Conservation (phyloP, 2,113 vertebrate genomes). For the Clinocottus analis region DNA sequence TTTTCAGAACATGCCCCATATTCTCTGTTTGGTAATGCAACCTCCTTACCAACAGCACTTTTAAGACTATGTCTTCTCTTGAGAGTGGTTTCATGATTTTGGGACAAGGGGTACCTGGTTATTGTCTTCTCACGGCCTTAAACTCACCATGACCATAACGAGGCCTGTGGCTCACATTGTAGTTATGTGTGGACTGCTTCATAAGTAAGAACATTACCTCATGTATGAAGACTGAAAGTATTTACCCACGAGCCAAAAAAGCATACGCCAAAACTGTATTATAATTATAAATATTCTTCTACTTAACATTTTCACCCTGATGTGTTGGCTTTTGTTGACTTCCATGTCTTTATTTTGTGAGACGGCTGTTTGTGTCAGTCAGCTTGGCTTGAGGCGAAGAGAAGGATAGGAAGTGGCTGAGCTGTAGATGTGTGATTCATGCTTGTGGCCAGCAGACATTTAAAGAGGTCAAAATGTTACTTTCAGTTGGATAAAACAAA, state of each 20-base stretch:
- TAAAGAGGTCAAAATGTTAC: slow-evolving; percentile 27
- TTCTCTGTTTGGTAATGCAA: too few relatives aligned
- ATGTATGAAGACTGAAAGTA: background rate
- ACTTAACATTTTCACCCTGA: background rate
- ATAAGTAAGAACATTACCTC: background rate
- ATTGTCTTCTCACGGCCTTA: background rate
- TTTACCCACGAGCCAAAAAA: background rate
- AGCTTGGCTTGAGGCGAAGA: slow-evolving; percentile 16
- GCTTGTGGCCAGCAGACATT: slow-evolving; percentile 18
- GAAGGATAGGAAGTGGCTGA: slow-evolving; percentile 7
- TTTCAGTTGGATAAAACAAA: slow-evolving; percentile 20
- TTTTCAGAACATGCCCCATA: background rate
- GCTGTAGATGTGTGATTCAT: slow-evolving; percentile 27
- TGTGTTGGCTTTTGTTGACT: background rate
- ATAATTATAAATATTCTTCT: background rate
- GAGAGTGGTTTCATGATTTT: background rate
- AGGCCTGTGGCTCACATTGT: background rate
- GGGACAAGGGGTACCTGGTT: background rate
- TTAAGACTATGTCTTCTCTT: background rate
- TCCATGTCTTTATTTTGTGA: background rate
- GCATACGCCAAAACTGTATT: background rate
- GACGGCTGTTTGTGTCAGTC: slow-evolving; percentile 39
- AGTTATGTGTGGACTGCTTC: background rate
- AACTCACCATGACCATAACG: background rate
- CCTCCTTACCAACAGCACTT: too few relatives aligned